Evolutionary conservation across 2,888 invertebrate genomes (phyloP).

Genomic region (Neoscelio sp.): DNA sequence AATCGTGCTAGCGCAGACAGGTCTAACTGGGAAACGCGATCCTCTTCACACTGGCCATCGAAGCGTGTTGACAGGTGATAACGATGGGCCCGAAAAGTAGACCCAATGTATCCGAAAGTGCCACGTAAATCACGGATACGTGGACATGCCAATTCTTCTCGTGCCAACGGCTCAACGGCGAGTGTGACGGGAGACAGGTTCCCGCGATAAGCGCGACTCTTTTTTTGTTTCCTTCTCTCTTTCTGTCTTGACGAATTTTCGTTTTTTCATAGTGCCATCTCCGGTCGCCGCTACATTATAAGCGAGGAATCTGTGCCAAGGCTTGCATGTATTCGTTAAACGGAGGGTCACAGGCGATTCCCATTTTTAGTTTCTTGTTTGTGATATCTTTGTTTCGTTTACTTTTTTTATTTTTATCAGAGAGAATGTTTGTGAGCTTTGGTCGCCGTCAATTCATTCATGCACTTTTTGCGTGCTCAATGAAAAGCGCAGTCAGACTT

Average conservation of each 20-base stretch:
- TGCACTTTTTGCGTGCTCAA: conserved; percentile 41
- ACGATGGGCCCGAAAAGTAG: conserved; percentile 44
- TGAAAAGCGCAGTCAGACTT: conserved; percentile 41
- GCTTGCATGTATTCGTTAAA: conserved; percentile 14
- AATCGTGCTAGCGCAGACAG: conserved; percentile 33
- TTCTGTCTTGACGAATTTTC: neutral
- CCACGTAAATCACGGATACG: conserved; percentile 42
- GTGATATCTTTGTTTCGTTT: neutral
- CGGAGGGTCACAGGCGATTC: conserved; percentile 9
- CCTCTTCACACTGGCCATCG: conserved; percentile 30
- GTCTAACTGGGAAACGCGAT: conserved; percentile 33
- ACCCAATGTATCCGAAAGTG: conserved; percentile 44
- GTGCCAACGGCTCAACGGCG: conserved; percentile 30
- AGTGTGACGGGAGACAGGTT: conserved; percentile 36
- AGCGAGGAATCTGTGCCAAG: conserved; percentile 53
- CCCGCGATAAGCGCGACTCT: conserved; percentile 8
- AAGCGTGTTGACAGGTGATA: conserved; percentile 35
- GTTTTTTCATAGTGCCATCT: conserved; percentile 48
- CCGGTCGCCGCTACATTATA: conserved; percentile 24
- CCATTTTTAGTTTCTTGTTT: neutral
- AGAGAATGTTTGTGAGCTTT: too few species aligned
- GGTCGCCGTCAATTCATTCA: conserved; percentile 37
- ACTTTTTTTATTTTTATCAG: neutral
- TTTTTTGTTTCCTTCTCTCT: conserved; percentile 5
- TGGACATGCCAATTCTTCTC: conserved; percentile 46